A percentile compares a stretch with the other conserved stretches of the same genome.
phyloP scores from a whole-genome alignment of 2,888 invertebrate species.

The Escarpia spicata region DNA sequence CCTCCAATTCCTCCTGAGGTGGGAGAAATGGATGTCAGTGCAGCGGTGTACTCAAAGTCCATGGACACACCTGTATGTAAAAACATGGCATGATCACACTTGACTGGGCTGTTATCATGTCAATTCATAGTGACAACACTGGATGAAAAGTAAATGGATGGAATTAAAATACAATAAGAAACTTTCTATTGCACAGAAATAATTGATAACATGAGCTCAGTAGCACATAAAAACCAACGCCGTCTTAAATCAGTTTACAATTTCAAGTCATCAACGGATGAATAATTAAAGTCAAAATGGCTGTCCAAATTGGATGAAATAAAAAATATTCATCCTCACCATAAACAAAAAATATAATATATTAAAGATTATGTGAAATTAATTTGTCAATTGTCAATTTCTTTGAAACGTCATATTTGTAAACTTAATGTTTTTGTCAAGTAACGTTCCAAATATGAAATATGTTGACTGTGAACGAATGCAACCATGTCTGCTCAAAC shows the following conservation, averaged over 20 bases:
- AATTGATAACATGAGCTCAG: neutral
- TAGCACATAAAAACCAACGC: too few species aligned
- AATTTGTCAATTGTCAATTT: too few species aligned
- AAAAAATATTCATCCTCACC: neutral
- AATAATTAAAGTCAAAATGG: neutral
- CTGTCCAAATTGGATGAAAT: neutral
- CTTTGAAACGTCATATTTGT: too few species aligned
- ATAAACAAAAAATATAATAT: neutral
- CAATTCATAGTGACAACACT: neutral
- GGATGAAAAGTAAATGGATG: neutral
- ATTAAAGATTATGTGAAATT: too few species aligned
- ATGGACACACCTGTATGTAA: neutral
- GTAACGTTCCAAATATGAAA: too few species aligned
- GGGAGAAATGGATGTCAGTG: neutral
- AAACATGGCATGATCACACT: neutral
- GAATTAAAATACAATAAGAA: neutral
- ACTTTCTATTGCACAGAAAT: neutral
- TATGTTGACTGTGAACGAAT: too few species aligned
- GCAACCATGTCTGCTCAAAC: too few species aligned
- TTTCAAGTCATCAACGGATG: neutral
- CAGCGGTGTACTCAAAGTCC: neutral
- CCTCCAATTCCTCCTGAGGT: constrained; percentile 6
- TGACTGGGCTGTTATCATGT: neutral
- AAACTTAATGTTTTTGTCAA: too few species aligned
- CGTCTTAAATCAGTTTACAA: neutral